Evolutionary conservation across 2,113 vertebrate genomes (phyloP).

Genomic region (Apistogramma diplotaenia): DNA sequence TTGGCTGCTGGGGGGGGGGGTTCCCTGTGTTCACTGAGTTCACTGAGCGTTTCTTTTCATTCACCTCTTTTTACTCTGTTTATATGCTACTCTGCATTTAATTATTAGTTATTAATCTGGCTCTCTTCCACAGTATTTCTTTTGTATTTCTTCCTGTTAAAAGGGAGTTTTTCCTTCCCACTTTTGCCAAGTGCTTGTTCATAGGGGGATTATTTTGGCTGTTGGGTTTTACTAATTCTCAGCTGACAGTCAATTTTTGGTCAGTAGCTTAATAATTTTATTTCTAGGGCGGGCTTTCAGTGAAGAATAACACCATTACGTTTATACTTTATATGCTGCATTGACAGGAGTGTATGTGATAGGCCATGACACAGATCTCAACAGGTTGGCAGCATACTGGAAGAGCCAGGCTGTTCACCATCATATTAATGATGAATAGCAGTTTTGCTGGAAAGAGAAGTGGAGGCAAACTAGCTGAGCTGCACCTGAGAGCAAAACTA

Average conservation of each 20-base stretch:
- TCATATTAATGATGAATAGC: constrained; percentile 2
- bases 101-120: too few species aligned
- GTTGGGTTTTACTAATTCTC: not conserved
- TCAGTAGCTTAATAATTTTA: constrained; percentile 42
- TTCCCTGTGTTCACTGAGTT: too few species aligned
- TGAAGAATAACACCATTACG: constrained; percentile 66
- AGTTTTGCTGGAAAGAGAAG: constrained; percentile 24
- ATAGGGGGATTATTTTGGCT: too few species aligned
- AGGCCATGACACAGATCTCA: not conserved
- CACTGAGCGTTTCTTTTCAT: too few species aligned
- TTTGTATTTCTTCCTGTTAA: too few species aligned
- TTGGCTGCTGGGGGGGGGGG: too few species aligned
- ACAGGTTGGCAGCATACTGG: not conserved
- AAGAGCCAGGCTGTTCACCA: not conserved
- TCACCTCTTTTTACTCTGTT: too few species aligned
- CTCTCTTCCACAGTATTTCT: too few species aligned
- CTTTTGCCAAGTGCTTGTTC: too few species aligned
- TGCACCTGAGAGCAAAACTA: constrained; percentile 52
- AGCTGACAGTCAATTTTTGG: not conserved
- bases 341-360: constrained; percentile 81
- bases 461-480: constrained; percentile 11
- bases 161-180: too few species aligned
- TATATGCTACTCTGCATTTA: too few species aligned
- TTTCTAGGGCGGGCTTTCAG: constrained; percentile 61
- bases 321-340: constrained; percentile 73